Percentiles rank a stretch among this genome's conserved stretches.
These are phyloP conservation scores for Podocnemis expansa DNA, from an alignment of 2,113 vertebrate species.

Conservation along the genomic window DNA sequence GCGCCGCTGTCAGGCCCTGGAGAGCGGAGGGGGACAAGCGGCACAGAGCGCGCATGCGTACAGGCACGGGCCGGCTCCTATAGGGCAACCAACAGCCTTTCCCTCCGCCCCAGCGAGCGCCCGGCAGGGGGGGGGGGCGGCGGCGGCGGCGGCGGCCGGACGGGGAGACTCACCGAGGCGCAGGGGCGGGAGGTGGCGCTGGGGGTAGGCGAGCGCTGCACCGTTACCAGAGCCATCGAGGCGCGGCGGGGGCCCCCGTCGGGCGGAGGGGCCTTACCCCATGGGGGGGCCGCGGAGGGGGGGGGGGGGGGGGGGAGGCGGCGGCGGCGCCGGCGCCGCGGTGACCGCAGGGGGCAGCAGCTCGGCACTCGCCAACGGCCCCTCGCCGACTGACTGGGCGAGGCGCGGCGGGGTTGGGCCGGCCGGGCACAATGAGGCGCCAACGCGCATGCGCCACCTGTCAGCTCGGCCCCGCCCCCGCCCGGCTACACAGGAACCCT, in stretches of 20 bases:
- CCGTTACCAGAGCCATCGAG: constrained; percentile 95
- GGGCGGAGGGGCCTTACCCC: constrained; percentile 75
- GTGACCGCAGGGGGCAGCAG: constrained; percentile 43
- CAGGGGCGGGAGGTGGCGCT: constrained; percentile 94
- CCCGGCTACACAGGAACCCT: too few relatives aligned
- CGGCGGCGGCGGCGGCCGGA: not conserved
- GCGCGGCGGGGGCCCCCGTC: constrained; percentile 69
- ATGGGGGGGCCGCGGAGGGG: constrained; percentile 43
- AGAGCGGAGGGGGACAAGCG: not conserved
- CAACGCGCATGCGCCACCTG: constrained; percentile 80
- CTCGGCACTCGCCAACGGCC: constrained; percentile 42
- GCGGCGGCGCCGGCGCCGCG: not conserved
- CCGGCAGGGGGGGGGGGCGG: not conserved
- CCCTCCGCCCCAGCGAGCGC: constrained; percentile 12
- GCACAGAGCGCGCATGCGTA: constrained; percentile 78
- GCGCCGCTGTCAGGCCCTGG: not conserved
- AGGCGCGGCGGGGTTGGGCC: constrained; percentile 55
- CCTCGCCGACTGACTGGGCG: constrained; percentile 67
- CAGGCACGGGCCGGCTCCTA: constrained; percentile 68
- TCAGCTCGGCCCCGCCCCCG: constrained; percentile 74
- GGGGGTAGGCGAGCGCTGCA: constrained; percentile 93
- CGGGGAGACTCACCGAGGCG: constrained; percentile 88
- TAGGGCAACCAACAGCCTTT: constrained; percentile 35
- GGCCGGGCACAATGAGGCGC: constrained; percentile 71
- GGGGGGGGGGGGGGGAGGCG: constrained; percentile 35